These are phyloP conservation scores for Lerista edwardsae DNA, from an alignment of 2,797 vertebrate genomes.

Conservation along the genomic window DNA sequence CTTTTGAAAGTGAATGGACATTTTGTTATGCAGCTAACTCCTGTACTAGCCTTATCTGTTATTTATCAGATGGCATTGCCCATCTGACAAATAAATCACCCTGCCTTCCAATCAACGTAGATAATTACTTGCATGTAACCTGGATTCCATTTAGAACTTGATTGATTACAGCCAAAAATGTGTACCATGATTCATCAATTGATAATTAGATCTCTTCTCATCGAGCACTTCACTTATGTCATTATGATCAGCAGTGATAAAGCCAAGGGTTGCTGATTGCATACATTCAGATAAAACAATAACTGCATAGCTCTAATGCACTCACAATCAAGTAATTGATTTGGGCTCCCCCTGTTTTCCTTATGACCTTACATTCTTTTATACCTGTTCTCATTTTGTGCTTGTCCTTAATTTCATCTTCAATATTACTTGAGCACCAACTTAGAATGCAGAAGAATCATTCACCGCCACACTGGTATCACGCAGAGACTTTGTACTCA, in stretches of 20 bases:
- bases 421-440: not conserved
- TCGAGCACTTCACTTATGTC: slow-evolving; percentile 39
- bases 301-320: slow-evolving; percentile 45
- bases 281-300: slow-evolving; percentile 48
- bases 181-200: slow-evolving; percentile 53
- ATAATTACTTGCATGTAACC: slow-evolving; percentile 60
- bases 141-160: slow-evolving; percentile 60
- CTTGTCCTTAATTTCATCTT: slow-evolving; percentile 45
- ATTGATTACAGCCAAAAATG: slow-evolving; percentile 63
- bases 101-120: slow-evolving; percentile 49
- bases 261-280: slow-evolving; percentile 52
- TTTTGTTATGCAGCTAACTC: slow-evolving; percentile 42
- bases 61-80: slow-evolving; percentile 53
- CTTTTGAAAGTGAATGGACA: slow-evolving; percentile 43
- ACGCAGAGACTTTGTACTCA: not conserved
- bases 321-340: slow-evolving; percentile 60
- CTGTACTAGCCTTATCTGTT: slow-evolving; percentile 47
- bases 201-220: slow-evolving; percentile 62
- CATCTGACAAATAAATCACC: slow-evolving; percentile 65
- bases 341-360: slow-evolving; percentile 17
- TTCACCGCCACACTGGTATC: not conserved
- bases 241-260: slow-evolving; percentile 57
- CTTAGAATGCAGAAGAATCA: not conserved
- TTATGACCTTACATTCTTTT: slow-evolving; percentile 45
- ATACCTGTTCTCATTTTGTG: slow-evolving; percentile 43